Evolutionary conservation across 2,113 vertebrate species (phyloP).

Genomic region (Panthera leo): DNA sequence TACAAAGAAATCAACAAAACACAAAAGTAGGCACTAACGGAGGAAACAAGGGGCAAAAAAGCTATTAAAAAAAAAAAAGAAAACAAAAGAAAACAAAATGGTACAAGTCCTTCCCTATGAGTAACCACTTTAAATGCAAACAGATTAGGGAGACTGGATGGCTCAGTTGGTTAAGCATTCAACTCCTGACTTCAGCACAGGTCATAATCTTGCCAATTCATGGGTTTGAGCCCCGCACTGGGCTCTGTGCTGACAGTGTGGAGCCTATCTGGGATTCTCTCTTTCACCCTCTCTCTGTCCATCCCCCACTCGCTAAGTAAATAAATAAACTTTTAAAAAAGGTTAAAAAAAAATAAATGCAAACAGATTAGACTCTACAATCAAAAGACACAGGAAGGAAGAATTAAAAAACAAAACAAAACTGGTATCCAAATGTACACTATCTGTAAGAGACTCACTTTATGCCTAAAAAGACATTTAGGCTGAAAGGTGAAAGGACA

Average conservation of each 20-base stretch:
- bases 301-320: too few species aligned
- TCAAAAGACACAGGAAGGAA: neutral
- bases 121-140: constrained; percentile 3
- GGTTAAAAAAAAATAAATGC: neutral
- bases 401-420: neutral
- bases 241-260: too few species aligned
- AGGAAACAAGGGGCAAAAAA: neutral
- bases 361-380: neutral
- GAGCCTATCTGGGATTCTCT: too few species aligned
- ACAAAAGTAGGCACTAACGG: neutral
- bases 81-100: neutral
- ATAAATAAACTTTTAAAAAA: too few species aligned
- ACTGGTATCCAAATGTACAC: neutral
- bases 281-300: too few species aligned
- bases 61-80: neutral
- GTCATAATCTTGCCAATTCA: too few species aligned
- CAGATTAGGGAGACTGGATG: neutral
- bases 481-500: neutral
- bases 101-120: neutral
- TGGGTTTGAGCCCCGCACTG: too few species aligned
- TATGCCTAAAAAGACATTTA: neutral
- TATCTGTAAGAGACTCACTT: neutral
- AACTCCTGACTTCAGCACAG: too few species aligned
- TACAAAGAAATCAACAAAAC: neutral
- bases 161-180: too few species aligned